Percentiles rank a stretch among this genome's conserved stretches.
phyloP scores from a whole-genome alignment of 2,888 invertebrate genomes.

The Mycogona germanica region DNA sequence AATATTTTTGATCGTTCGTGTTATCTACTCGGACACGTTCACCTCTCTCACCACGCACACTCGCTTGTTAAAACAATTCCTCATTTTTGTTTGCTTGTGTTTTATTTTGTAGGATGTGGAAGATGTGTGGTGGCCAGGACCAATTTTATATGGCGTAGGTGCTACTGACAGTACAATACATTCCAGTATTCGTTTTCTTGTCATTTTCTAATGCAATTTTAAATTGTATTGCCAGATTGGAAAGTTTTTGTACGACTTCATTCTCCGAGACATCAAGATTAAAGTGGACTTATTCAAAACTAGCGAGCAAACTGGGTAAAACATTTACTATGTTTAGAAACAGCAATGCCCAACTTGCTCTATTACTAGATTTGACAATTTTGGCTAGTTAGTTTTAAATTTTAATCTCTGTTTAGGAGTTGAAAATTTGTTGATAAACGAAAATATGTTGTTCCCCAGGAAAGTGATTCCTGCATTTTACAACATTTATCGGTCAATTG shows the following conservation, averaged over 20 bases:
- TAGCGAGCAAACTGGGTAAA: background rate
- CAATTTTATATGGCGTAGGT: conserved; percentile 3
- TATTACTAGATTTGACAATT: background rate
- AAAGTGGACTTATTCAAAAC: conserved; percentile 48
- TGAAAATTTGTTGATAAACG: background rate
- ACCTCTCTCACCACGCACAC: no score
- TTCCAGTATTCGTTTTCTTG: background rate
- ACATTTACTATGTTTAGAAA: background rate
- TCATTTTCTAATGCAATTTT: background rate
- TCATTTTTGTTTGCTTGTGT: no score
- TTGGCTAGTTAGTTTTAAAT: background rate
- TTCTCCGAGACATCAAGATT: conserved; percentile 72
- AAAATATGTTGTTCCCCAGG: conserved; percentile 1
- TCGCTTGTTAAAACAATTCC: no score
- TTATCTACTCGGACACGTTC: no score
- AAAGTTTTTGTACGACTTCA: conserved; percentile 72
- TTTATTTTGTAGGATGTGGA: conserved; percentile 3
- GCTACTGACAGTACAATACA: background rate
- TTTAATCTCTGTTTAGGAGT: background rate
- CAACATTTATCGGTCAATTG: conserved; percentile 6
- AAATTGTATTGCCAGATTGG: conserved; percentile 43
- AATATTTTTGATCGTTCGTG: no score
- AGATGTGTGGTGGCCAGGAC: background rate
- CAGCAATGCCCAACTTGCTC: background rate
- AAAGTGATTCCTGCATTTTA: conserved; percentile 11